Percentiles rank a stretch among this genome's conserved stretches.
phyloP scores from a whole-genome alignment of 2,113 vertebrate species.

The Pterocles gutturalis region DNA sequence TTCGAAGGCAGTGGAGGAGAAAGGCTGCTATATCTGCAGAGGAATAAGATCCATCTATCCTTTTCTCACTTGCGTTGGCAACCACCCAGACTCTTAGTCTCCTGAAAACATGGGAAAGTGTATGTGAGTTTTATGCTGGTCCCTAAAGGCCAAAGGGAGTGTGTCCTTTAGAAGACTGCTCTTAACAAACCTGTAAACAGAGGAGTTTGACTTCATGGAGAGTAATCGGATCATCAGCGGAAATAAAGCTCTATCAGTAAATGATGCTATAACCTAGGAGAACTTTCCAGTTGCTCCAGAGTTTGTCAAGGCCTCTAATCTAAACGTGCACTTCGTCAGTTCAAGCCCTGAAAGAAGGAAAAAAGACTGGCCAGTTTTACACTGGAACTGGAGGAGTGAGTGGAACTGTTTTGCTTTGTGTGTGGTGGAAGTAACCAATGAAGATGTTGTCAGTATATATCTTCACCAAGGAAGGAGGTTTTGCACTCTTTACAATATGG shows the following conservation, averaged over 20 bases:
- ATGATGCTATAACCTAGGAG: background rate
- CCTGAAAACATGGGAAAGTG: background rate
- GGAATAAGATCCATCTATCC: background rate
- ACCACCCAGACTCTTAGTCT: background rate
- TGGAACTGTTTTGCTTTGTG: background rate
- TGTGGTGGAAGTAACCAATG: background rate
- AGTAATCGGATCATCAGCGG: background rate
- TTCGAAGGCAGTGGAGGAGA: background rate
- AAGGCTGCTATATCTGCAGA: background rate
- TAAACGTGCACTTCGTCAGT: background rate
- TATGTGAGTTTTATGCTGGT: background rate
- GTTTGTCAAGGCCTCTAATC: background rate
- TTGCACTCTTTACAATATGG: background rate
- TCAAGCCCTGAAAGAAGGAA: background rate
- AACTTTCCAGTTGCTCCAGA: background rate
- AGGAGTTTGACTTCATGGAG: background rate
- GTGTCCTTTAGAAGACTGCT: background rate
- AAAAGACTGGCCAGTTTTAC: background rate
- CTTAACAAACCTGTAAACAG: background rate
- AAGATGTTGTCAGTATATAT: background rate
- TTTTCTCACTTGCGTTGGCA: background rate
- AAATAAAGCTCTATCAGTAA: background rate
- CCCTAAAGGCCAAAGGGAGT: background rate
- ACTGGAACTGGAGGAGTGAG: background rate
- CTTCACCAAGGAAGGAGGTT: background rate